These are phyloP conservation scores for Motacilla alba DNA, from an alignment of 2,113 vertebrate species.

Conservation along the genomic window DNA sequence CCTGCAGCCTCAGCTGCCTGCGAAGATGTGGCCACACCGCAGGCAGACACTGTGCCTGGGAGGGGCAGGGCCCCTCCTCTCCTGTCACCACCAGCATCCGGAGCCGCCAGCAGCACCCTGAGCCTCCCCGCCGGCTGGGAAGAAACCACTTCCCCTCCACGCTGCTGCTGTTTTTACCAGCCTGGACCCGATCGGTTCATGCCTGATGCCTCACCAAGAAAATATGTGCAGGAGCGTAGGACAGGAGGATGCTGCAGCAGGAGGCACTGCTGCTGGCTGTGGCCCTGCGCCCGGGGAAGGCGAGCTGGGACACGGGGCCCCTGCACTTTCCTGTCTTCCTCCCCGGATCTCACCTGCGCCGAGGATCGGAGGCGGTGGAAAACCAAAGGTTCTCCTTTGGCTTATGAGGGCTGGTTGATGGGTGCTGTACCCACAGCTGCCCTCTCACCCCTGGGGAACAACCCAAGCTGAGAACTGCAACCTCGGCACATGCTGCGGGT, in stretches of 20 bases:
- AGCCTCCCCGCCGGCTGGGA: fast-evolving
- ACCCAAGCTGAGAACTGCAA: neutral
- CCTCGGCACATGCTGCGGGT: fast-evolving
- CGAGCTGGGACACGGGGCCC: fast-evolving
- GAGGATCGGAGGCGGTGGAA: fast-evolving
- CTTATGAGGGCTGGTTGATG: neutral
- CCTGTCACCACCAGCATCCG: neutral
- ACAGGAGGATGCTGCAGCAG: neutral
- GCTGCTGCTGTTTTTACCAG: neutral
- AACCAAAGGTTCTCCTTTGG: neutral
- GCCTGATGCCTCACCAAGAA: neutral
- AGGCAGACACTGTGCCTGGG: neutral
- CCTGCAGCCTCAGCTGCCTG: neutral
- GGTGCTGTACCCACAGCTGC: neutral
- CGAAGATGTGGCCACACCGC: fast-evolving
- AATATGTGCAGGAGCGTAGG: neutral
- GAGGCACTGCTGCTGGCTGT: fast-evolving
- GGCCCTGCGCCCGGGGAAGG: neutral
- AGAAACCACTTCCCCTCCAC: neutral
- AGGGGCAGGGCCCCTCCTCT: neutral
- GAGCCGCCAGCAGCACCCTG: neutral
- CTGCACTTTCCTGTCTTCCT: neutral
- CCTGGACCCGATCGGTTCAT: fast-evolving
- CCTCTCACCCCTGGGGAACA: fast-evolving
- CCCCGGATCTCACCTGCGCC: fast-evolving